Evolutionary conservation across 2,797 vertebrate species (phyloP).

Genomic region (Rhynchonycteris naso): DNA sequence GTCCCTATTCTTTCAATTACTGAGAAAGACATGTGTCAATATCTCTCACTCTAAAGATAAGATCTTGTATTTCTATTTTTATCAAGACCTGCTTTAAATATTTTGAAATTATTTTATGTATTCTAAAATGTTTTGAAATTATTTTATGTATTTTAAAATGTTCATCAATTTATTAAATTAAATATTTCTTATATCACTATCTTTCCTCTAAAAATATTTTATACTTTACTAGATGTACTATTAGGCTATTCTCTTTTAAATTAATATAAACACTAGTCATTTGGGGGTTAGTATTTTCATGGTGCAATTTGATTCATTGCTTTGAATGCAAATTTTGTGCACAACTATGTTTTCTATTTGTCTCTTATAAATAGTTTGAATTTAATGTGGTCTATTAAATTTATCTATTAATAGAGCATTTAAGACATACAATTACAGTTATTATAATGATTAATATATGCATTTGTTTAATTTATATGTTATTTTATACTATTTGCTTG

Average conservation of each 20-base stretch:
- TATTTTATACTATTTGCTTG: background rate
- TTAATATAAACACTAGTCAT: background rate
- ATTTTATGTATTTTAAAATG: background rate
- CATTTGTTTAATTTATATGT: background rate
- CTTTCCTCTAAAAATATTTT: background rate
- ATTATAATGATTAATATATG: background rate
- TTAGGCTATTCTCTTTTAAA: background rate
- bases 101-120: background rate
- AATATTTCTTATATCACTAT: background rate
- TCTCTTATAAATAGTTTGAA: background rate
- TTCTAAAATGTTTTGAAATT: background rate
- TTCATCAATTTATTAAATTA: background rate
- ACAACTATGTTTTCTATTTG: background rate
- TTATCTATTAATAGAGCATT: background rate
- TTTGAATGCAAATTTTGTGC: background rate
- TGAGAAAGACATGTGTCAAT: background rate
- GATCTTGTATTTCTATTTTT: conserved; percentile 7
- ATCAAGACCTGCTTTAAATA: background rate
- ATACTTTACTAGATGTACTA: background rate
- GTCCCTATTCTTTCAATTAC: background rate
- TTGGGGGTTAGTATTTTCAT: background rate
- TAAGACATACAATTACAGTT: background rate
- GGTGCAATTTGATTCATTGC: background rate
- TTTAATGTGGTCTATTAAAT: background rate
- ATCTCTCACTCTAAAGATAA: background rate